phyloP scores from a whole-genome alignment of 2,113 vertebrate genomes.

The Axis porcinus region DNA sequence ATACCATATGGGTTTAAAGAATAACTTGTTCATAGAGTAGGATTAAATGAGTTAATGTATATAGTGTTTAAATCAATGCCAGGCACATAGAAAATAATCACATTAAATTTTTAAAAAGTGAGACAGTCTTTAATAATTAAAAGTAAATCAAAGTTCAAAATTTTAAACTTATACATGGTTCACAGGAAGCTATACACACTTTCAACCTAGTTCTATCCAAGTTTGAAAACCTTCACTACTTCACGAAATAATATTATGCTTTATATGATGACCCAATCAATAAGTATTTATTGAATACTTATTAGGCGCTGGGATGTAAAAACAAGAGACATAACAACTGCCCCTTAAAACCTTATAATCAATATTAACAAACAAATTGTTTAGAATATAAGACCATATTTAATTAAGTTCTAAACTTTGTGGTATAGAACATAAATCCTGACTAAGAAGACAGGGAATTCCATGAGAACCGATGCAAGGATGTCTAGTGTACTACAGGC shows the following conservation, averaged over 20 bases:
- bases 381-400: not conserved
- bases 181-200: not conserved
- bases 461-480: not conserved
- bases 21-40: not conserved
- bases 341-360: not conserved
- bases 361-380: not conserved
- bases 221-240: not conserved
- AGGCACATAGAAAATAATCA: not conserved
- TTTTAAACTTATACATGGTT: not conserved
- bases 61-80: not conserved
- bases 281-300: not conserved
- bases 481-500: not conserved
- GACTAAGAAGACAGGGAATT: not conserved
- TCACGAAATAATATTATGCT: not conserved
- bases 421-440: not conserved
- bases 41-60: not conserved
- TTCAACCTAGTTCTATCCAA: not conserved
- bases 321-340: not conserved
- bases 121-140: not conserved
- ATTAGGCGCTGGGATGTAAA: not conserved
- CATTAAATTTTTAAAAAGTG: not conserved
- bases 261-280: not conserved
- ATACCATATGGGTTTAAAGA: not conserved
- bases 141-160: not conserved
- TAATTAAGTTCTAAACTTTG: not conserved